Base-by-base conservation (phyloP, 2,113 vertebrate genomes). In the Xenotilapia leptura region DNA sequence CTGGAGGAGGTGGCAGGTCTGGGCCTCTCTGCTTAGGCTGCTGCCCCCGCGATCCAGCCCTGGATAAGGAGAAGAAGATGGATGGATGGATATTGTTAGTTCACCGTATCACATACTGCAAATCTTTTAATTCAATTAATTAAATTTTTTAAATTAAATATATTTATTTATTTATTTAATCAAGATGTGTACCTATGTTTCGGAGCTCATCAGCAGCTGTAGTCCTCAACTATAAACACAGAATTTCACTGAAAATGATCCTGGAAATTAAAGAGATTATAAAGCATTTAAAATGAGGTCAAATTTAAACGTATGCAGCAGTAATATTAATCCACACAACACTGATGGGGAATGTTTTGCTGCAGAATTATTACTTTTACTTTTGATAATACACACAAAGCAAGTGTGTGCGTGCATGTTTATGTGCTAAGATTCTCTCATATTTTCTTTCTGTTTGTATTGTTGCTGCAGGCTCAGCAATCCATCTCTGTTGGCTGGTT, bases 401-500 rank as follows among this genome's bases (percentile, higher is more conserved):
- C 14, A 26, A 42, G 13, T 45, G 13, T 73, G 13, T 73, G 8
- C 15, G 38, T 73, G 21, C 6, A 10, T 73, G 68, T 45, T 45
- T 73, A 42, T 45, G 68, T 26, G 40, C 40, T 45, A 47, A 45
- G 40, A 73, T 47, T 28, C 9, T 17, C 70, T 75, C 42, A 75
- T 85, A 49, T 55, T 92, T 89, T 93, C 79, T 79, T 75, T n/a
- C n/a, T 15, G 38, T 79, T 84, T 88, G 80, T 82, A 70, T 77
- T 73, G 38, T 77, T 85, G 62, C 86, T 51, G 77, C 82, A 33
- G 83, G 82, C 75, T 79, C 40, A 77, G 84, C 55, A 65, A 82
- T 83, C 83, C 86, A 83, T 92, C 86, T 89, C 58, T 80, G 77
- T 83, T 82, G 84, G 79, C 91, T 90, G 83, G 53, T 86, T 92